Evolutionary conservation across 2,113 vertebrate species (phyloP), one percentile per base, ranked within the genome.

Genomic region (Blennius ocellaris): DNA sequence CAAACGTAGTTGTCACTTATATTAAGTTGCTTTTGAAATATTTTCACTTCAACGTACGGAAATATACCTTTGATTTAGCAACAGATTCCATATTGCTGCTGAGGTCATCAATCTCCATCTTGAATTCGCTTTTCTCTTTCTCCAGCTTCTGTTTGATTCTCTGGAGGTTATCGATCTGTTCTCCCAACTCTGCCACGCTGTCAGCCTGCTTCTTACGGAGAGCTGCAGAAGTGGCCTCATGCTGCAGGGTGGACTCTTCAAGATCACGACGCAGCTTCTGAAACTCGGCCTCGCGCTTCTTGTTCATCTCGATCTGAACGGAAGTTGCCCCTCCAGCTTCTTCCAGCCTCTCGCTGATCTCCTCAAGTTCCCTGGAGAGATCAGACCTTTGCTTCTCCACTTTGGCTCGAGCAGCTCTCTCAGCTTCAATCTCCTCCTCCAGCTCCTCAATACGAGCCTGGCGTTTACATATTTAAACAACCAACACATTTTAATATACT

Each of bases 51-150:
- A 1, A 49, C 9, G 7, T 51, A 94, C 94, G 4, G 21, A 70
- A 1, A 43, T 12, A 5, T 51, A 94, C 95, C 90, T 96, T 96
- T 3, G 93, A 12, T 89, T 97, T 97, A 2, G 96, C 90, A 0
- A 97, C 84, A 1, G 87, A 37, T 76, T 97, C 96, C 95, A 97
- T 93, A 50, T 95, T 97, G 78, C 95, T 94, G 0, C 83, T 64
- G 1, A 97, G 92, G 66, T 97, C 96, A 0, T 99, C 96, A 0
- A 96, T 95, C 89, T 98, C 97, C 96, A 99, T 96, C 94, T 95
- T 98, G 69, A 92, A 73, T 71, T 98, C 96, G 0, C 96, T 97
- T 71, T 98, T 99, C 90, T 98, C 97, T 78, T 98, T 97, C 94
- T 98, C 95, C 86, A 97, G 92, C 80, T 98, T 98, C 91, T 97